Evolutionary conservation across 2,113 vertebrate species (phyloP), one percentile per base, ranked within the genome.

Genomic region (Oryzias curvinotus): DNA sequence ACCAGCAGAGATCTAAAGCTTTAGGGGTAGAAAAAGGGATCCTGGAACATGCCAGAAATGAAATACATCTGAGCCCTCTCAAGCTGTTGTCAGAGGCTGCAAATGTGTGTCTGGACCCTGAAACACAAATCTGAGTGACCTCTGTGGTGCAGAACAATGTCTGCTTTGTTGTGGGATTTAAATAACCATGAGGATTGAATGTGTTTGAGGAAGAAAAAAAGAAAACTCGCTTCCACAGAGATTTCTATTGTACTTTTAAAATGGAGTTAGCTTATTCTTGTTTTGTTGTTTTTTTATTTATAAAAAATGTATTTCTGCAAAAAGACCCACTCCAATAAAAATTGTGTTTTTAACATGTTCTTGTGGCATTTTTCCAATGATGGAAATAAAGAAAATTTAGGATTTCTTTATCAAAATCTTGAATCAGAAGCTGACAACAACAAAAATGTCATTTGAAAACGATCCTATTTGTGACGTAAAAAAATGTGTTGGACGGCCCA

Each of bases 221-320:
- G 36, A 13, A 46, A 49, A 26, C 14, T 7, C 6, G 42, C 16
- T 56, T 30, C 41, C 23, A 81, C 77, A 86, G 75, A 62, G 56
- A 55, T 64, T 62, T 30, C 58, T 41, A 78, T 82, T 85, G 68
- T 74, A 25, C 1, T 82, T 65, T 74, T 15, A 54, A 48, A 23
- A 63, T 62, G 3, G 5, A 14, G 19, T 41, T 21, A 0, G 51
- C 17, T 23, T 61, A 48, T 69, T 59, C 72, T 52, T 59, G 66
- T 42, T 23, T 23, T 73, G 63, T 57, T 14, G 51, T 51, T 64
- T 21, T 23, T 52, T 15, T 47, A 14, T 47, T 15, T n/a, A 25
- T 48, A 7, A 44, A 17, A 36, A 36, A 18, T 43, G 49, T 42
- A 18, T 17, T 28, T 13, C 18, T 23, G 6, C 18, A 16, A 5